Base-by-base conservation (phyloP, 2,113 vertebrate genomes). In the Brachirus orientalis region DNA sequence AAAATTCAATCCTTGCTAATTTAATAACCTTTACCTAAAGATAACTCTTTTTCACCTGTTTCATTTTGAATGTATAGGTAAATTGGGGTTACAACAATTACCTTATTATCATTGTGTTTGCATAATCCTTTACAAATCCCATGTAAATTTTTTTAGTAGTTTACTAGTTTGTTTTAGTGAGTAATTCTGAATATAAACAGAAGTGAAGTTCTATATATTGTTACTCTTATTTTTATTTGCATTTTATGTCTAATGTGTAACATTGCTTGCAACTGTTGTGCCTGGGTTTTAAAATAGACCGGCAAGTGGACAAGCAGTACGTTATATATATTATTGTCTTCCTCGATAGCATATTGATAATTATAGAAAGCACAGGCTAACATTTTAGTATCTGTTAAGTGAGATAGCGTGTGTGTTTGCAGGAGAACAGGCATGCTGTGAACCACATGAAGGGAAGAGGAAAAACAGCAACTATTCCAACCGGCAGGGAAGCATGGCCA, bases 401-500 rank as follows among this genome's bases (percentile, higher is more conserved):
- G n/a, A 16, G 19, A 36, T 69, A 22, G 4, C 38, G 61, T 50
- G 65, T 44, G 51, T 28, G 57, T 64, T 60, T 64, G 45, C 3
- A 19, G 53, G 68, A 17, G 12, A 61, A 53, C 20, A 14, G n/a
- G 38, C 44, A 50, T 40, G 72, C 57, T 37, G 1, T 47, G 50
- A 60, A 47, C 63, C 7, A 2, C 36, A 43, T 36, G 22, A 40
- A 35, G 14, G 14, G 9, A n/a, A 20, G 28, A 17, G 18, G 43
- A 16, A 38, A 44, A 33, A 38, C 17, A 59, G 55, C 53, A 84
- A 68, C 67, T 65, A 68, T 47, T 16, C 41, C 57, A 61, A 69
- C 67, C 67, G 43, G 62, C 47, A 71, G 58, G 74, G 80, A 78
- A 79, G 46, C 33, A 48, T 36, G 45, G 47, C 52, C 68, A 68